Base-by-base conservation (phyloP, 2,888 invertebrate species). In the Mesopsocus fuscifrons region DNA sequence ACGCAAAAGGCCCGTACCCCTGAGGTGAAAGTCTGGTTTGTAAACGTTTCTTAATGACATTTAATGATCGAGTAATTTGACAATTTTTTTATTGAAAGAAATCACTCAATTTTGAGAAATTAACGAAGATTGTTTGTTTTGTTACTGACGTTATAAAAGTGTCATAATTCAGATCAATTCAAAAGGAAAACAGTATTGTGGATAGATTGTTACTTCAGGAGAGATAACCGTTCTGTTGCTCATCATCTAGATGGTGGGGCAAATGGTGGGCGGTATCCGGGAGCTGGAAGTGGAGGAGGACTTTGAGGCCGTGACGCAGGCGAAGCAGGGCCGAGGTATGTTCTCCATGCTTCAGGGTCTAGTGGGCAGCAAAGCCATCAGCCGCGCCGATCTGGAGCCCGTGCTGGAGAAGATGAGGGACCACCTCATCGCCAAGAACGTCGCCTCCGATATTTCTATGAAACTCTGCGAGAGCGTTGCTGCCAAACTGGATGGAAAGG, bases 391-490 rank as follows among this genome's bases (percentile, higher is more conserved):
- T 49, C 77, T 98, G 72, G 68, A 72, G 41, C 84, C 92, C 0
- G 83, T 77, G 17, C 64, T 99, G 53, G 94, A 94, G 41, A 91
- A 94, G 62, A 69, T 99, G 65, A 81, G 81, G 47, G 95, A 97
- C 59, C 95, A 94, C 59, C 69, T 99, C 44, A 95, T 98, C 52
- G 69, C 75, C 1, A 99, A 99, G 64, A 99, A 99, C 62, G 98
- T 99, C 0, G 98, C 98, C 9, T 64, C 91, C 0, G 97, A 99
- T 53, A 95, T 99, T 54, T 79, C 98, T 1, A 70, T 72, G 48
- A 94, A 92, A 58, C 67, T 99, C 18, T 95, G 95, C 59, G 85
- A 92, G 44, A 92, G 92, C 0, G 89, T 97, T 1, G 78, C 84
- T 11, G 68, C 70, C 2, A 89, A 89, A 58, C 67, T 97, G 21